Percentiles rank a stretch among this genome's conserved stretches.
These are phyloP conservation scores for Tubulanus polymorphus DNA, from an alignment of 2,888 invertebrate species.

Conservation along the genomic window DNA sequence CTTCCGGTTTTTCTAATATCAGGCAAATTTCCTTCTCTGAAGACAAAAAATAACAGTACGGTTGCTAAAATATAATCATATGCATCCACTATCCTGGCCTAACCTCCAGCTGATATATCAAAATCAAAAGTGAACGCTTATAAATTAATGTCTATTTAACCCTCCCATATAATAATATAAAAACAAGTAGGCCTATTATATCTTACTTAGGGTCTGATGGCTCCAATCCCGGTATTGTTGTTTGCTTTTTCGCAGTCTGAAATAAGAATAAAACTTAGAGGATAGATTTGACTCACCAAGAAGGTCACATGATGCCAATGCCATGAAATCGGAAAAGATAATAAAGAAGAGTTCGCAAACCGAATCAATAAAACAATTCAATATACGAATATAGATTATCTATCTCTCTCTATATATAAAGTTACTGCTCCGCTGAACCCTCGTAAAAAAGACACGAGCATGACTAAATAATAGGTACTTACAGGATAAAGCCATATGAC, in stretches of 20 bases:
- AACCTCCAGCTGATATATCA: no score
- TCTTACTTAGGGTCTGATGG: slow-evolving; percentile 50
- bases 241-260: slow-evolving; percentile 42
- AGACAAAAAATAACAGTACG: slow-evolving; percentile 13
- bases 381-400: not conserved
- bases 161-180: no score
- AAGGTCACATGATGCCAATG: no score
- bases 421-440: not conserved
- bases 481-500: slow-evolving; percentile 44
- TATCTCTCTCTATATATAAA: not conserved
- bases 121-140: no score
- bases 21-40: slow-evolving; percentile 52
- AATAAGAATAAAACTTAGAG: slow-evolving; percentile 17
- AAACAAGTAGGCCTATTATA: no score
- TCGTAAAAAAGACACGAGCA: not conserved
- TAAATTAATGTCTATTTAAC: no score
- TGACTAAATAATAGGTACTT: slow-evolving; percentile 15
- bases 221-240: slow-evolving; percentile 52
- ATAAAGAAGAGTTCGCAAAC: no score
- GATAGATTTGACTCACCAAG: no score
- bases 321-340: no score
- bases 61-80: no score
- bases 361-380: not conserved
- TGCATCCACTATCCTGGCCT: no score
- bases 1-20: slow-evolving; percentile 52